Conservation (phyloP, 2,888 invertebrate species). For the Drosophila nigricruria region DNA sequence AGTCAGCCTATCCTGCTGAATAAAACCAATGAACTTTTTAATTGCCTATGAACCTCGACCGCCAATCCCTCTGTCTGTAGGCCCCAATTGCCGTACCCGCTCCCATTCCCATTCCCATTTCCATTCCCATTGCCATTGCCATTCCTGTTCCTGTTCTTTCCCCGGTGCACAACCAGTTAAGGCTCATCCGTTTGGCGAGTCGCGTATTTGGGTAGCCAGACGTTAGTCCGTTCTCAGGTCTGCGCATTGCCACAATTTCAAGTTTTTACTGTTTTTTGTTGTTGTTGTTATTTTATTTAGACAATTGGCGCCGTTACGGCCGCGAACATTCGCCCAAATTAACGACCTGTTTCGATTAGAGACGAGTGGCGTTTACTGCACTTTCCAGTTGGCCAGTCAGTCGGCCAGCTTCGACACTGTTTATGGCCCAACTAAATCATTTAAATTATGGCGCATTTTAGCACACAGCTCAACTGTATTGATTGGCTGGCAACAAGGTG, state of each 20-base stretch:
- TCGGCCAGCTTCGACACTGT: background rate
- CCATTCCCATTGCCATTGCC: background rate
- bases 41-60: conserved; percentile 73
- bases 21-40: conserved; percentile 80
- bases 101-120: background rate
- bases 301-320: conserved; percentile 69
- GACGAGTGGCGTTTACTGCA: conserved; percentile 4
- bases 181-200: conserved; percentile 37
- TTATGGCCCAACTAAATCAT: conserved; percentile 1
- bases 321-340: conserved; percentile 8
- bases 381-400: background rate
- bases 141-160: background rate
- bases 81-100: conserved; percentile 5
- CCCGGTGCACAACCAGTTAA: conserved; percentile 5
- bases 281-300: conserved; percentile 68
- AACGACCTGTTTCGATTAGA: conserved; percentile 9
- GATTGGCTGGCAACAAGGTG: conserved; percentile 5
- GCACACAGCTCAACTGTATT: background rate
- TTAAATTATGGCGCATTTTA: conserved; percentile 6
- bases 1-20: conserved; percentile 42
- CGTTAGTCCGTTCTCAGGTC: conserved; percentile 20
- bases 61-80: conserved; percentile 27
- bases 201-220: conserved; percentile 71
- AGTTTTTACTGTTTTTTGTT: conserved; percentile 59
- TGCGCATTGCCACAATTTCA: conserved; percentile 57